These are phyloP conservation scores for Epistrophe eligans DNA, from an alignment of 2,888 invertebrate genomes.

Conservation along the genomic window DNA sequence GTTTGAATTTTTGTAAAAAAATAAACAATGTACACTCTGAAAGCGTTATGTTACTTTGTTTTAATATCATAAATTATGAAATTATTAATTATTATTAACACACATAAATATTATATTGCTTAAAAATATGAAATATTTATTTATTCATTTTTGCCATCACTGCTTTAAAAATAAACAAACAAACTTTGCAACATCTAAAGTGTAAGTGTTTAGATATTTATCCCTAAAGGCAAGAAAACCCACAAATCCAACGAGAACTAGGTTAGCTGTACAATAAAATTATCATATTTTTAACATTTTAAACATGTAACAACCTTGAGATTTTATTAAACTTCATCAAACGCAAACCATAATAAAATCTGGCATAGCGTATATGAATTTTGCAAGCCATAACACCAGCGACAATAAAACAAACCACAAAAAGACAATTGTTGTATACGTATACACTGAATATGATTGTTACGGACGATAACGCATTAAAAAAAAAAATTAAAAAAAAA, in stretches of 20 bases:
- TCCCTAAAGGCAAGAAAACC: conserved; percentile 1
- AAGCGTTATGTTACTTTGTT: no score
- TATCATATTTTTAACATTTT: conserved; percentile 64
- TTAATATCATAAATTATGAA: background rate
- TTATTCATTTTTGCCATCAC: background rate
- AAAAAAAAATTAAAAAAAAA: no score
- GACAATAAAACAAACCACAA: background rate
- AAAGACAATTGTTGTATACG: conserved; percentile 20
- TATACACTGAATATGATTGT: conserved; percentile 23
- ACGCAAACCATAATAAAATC: conserved; percentile 38
- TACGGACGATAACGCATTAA: conserved; percentile 29
- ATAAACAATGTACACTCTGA: no score
- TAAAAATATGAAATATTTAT: background rate
- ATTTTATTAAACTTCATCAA: conserved; percentile 35
- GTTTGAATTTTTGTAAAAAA: no score
- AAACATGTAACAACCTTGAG: conserved; percentile 59
- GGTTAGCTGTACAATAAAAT: conserved; percentile 56
- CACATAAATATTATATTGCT: background rate
- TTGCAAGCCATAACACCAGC: background rate
- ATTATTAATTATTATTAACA: background rate
- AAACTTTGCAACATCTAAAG: conserved; percentile 1
- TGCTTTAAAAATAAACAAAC: background rate
- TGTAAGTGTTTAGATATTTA: background rate
- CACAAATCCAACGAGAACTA: conserved; percentile 46
- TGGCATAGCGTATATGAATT: conserved; percentile 11